Evolutionary conservation across 1,140 invertebrate genomes (phyloP), one percentile per base, ranked within the genome.

Genomic region (Drosophila virilis): DNA sequence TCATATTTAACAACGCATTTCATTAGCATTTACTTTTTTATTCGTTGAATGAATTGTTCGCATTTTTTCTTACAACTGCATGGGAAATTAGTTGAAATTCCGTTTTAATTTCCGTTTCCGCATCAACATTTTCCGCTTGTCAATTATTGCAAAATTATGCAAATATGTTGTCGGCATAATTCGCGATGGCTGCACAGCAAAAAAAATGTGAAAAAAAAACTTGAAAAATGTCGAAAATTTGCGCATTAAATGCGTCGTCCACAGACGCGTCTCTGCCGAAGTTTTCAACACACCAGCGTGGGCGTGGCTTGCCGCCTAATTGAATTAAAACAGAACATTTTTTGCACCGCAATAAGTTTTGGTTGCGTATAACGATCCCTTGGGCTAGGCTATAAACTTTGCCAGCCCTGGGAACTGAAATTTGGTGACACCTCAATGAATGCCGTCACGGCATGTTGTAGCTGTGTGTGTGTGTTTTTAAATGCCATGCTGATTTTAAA

Each of bases 131-230:
- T 86, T 86, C 84, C 83, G 83, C 83, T 86, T 88, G 83, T 86
- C 83, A 86, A 86, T 86, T 86, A 86, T 86, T 79, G 83, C 83
- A 60, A 79, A 89, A 86, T 86, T 86, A 86, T 86, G 83, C 83
- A 86, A 86, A 88, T 89, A 77, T 77, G 76, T 61, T 77, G 80
- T 40, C 61, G 72, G 50, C 55, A 12, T 9, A 77, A 59, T 33
- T 51, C 48, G 50, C 22, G 40, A 55, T 12, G 32, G 17, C 42
- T n/a, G 50, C 50, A 15, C 7, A 33, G 32, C 8, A 28, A 15
- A 57, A 75, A 52, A 42, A 35, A 72, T 6, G 8, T 1, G 10
- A 37, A 42, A 38, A 40, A 62, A 22, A 37, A n/a, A 28, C 13
- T 48, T 52, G 55, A 73, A 70, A 74, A 88, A 88, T 79, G 60